Conservation (phyloP, 2,888 invertebrate species). For the Automeris io region DNA sequence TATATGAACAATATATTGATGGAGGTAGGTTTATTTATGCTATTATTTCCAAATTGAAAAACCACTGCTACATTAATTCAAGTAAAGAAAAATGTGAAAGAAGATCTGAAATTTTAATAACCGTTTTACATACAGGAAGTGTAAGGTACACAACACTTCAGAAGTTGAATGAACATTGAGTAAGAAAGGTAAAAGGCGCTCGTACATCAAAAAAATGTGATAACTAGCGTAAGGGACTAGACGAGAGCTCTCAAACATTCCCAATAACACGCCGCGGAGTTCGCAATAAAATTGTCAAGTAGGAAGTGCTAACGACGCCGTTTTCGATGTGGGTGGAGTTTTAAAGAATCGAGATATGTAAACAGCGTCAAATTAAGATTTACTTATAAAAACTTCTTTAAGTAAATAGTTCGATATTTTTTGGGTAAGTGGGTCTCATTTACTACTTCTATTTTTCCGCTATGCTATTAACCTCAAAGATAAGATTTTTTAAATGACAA, state of each 20-base stretch:
- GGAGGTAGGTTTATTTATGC: too few relatives aligned
- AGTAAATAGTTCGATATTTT: too few relatives aligned
- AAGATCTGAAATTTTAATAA: not conserved
- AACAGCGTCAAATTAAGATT: not conserved
- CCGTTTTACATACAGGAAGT: not conserved
- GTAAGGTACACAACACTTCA: slow-evolving; percentile 1
- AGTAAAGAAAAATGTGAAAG: too few relatives aligned
- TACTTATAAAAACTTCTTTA: too few relatives aligned
- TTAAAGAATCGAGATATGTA: slow-evolving; percentile 1
- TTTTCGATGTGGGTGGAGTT: slow-evolving; percentile 28
- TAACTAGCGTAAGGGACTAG: slow-evolving; percentile 69
- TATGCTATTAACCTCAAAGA: too few relatives aligned
- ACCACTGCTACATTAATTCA: too few relatives aligned
- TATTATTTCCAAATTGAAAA: too few relatives aligned
- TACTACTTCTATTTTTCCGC: too few relatives aligned
- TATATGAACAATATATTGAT: too few relatives aligned
- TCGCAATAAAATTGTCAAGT: slow-evolving; percentile 64
- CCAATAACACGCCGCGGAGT: slow-evolving; percentile 49
- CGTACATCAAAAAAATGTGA: slow-evolving; percentile 63
- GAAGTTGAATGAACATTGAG: slow-evolving; percentile 33
- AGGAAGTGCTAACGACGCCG: slow-evolving; percentile 66
- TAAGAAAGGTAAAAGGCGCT: slow-evolving; percentile 44
- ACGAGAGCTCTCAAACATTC: slow-evolving; percentile 48
- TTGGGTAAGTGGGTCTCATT: too few relatives aligned
- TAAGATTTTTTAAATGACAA: too few relatives aligned